Conservation (phyloP, 37 sponge, comb jelly and placozoan genomes). For the Ianthella basta region DNA sequence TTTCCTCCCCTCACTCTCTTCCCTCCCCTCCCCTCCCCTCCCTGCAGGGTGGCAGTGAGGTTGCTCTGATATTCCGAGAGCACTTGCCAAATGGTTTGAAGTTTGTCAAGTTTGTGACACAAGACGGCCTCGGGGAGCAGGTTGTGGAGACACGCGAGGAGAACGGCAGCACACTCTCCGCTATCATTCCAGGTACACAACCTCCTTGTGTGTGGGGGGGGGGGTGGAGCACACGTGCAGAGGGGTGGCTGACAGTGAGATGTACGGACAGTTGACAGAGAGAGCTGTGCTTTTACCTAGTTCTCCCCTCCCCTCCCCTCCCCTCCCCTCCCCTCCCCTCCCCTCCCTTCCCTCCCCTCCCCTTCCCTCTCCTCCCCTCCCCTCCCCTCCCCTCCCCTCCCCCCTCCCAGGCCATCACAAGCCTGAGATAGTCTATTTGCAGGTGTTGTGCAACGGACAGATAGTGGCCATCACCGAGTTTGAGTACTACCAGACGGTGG, state of each 20-base stretch:
- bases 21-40: neutral
- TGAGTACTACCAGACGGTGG: constrained; percentile 52
- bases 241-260: neutral
- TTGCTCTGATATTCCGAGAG: constrained; percentile 64
- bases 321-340: too few relatives aligned
- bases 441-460: constrained; percentile 48
- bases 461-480: constrained; percentile 59
- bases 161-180: constrained; percentile 41
- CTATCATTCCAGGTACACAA: constrained; percentile 65
- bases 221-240: neutral
- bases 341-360: too few relatives aligned
- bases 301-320: too few relatives aligned
- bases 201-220: neutral
- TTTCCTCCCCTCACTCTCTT: neutral
- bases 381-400: constrained; percentile 3
- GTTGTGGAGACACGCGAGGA: constrained; percentile 47
- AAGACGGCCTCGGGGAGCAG: neutral
- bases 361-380: neutral
- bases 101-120: constrained; percentile 48
- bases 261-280: too few relatives aligned
- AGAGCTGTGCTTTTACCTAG: too few relatives aligned
- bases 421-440: constrained; percentile 54
- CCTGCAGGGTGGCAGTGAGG: constrained; percentile 61
- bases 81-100: constrained; percentile 60
- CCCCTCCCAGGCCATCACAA: constrained; percentile 21